Conservation (phyloP, 2,113 vertebrate species). For the Philantomba maxwellii region DNA sequence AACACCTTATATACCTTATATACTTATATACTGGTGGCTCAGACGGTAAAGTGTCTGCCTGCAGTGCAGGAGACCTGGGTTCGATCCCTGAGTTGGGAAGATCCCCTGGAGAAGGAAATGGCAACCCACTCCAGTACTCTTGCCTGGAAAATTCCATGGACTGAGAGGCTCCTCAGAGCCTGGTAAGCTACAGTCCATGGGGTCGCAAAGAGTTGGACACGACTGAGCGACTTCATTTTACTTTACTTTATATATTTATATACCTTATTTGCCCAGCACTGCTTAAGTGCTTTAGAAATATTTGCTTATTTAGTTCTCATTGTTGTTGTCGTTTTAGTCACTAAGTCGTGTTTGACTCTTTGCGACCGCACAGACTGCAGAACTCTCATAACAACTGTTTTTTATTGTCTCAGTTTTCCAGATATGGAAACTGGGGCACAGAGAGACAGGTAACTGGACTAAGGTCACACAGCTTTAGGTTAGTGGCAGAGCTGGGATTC, state of each 20-base stretch:
- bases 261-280: background rate
- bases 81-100: no score
- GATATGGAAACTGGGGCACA: background rate
- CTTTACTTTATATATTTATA: background rate
- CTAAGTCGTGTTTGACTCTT: background rate
- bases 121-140: no score
- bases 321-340: background rate
- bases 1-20: background rate
- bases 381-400: slow-evolving; percentile 15
- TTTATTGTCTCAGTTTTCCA: slow-evolving; percentile 3
- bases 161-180: no score
- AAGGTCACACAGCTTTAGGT: background rate
- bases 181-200: no score
- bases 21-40: background rate
- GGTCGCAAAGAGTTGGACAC: no score
- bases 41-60: no score
- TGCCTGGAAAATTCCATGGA: no score
- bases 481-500: background rate
- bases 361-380: background rate
- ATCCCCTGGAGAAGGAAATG: no score
- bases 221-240: no score
- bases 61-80: no score
- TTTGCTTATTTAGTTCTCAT: background rate
- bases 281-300: background rate
- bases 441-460: background rate